Percentiles rank a stretch among this genome's conserved stretches.
Conservation (phyloP, 2,888 invertebrate species). For the Drosophila siamana region DNA sequence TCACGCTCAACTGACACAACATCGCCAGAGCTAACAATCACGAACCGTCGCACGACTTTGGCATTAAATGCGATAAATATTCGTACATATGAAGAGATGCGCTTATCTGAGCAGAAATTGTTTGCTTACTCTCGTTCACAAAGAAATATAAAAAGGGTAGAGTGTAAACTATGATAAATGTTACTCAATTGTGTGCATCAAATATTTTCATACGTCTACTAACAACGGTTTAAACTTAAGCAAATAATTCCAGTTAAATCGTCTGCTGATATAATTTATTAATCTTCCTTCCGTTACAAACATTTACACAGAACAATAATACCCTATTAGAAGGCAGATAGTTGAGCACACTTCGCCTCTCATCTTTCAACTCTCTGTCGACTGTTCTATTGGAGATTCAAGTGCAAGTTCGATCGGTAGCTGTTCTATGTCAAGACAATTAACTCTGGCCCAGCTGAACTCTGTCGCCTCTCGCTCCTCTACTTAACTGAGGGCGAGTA, state of each 20-base stretch:
- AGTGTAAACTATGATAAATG: neutral
- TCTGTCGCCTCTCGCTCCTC: neutral
- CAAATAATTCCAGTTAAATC: neutral
- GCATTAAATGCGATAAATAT: conserved; percentile 18
- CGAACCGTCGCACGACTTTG: conserved; percentile 32
- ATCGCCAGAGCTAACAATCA: neutral
- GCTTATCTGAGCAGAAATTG: conserved; percentile 47
- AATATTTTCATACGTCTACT: neutral
- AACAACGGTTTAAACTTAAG: no score
- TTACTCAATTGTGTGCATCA: neutral
- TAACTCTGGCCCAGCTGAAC: conserved; percentile 17
- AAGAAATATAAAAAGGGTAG: conserved; percentile 20
- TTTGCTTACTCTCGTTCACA: conserved; percentile 54
- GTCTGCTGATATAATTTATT: no score
- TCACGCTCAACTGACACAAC: conserved; percentile 37
- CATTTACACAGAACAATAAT: neutral
- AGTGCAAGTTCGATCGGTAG: conserved; percentile 61
- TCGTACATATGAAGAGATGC: conserved; percentile 35
- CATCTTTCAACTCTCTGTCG: conserved; percentile 1
- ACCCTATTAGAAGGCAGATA: neutral
- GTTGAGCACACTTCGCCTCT: neutral
- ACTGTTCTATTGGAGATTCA: conserved; percentile 13
- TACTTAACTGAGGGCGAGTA: neutral
- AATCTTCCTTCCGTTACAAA: neutral
- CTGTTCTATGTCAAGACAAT: conserved; percentile 51